Evolutionary conservation across 37 sponge, comb jelly and placozoan genomes (phyloP).

Genomic region (Cladorhizidae sp.): DNA sequence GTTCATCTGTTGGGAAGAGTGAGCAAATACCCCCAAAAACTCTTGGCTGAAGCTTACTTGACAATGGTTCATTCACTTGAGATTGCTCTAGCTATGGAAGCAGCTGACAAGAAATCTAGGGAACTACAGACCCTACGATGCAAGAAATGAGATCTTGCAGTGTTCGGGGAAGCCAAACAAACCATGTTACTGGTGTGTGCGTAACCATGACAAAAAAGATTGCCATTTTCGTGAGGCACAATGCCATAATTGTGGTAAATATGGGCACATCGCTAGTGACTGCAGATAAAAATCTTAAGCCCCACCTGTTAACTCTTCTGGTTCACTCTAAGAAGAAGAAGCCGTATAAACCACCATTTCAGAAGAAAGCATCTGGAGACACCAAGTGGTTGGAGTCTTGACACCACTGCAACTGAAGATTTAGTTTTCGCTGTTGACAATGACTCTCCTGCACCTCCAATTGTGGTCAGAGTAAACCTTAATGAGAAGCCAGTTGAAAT

Average conservation of each 20-base stretch:
- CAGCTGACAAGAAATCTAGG: slow-evolving; percentile 23
- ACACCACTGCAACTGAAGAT: no score
- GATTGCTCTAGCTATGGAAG: slow-evolving; percentile 35
- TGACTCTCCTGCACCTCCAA: not conserved
- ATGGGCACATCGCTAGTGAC: slow-evolving; percentile 17
- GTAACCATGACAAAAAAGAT: not conserved
- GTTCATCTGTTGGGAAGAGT: slow-evolving; percentile 16
- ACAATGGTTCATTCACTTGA: slow-evolving; percentile 29
- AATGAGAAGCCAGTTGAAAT: not conserved
- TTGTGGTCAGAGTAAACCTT: not conserved
- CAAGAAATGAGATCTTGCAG: not conserved
- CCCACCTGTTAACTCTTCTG: no score
- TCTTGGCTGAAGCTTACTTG: slow-evolving; percentile 30
- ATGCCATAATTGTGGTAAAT: slow-evolving; percentile 14
- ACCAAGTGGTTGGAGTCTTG: no score
- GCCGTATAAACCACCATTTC: no score
- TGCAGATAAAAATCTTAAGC: no score
- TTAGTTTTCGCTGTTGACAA: no score
- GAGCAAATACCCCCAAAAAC: slow-evolving; percentile 13
- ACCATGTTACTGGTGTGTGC: slow-evolving; percentile 13
- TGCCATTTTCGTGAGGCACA: slow-evolving; percentile 1
- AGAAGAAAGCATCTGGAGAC: no score
- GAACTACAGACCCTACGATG: not conserved
- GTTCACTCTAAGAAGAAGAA: no score
- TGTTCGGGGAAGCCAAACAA: not conserved